These are phyloP conservation scores for Leptura quadrifasciata DNA, from an alignment of 2,888 invertebrate genomes.

Conservation along the genomic window DNA sequence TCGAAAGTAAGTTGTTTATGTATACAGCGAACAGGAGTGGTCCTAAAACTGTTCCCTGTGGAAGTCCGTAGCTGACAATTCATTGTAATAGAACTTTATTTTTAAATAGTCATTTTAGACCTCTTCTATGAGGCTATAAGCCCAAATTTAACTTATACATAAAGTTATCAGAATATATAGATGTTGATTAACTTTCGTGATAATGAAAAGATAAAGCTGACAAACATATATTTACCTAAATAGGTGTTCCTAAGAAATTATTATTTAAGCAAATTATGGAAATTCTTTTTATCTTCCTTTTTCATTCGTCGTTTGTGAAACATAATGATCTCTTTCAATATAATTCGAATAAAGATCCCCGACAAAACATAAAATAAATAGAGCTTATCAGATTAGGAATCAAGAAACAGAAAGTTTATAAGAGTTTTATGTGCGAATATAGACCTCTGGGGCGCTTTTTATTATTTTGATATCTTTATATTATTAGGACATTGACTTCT, in stretches of 20 bases:
- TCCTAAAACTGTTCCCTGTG: too few relatives aligned
- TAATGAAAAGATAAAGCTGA: too few relatives aligned
- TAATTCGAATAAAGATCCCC: conserved; percentile 6
- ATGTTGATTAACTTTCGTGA: too few relatives aligned
- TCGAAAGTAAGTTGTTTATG: too few relatives aligned
- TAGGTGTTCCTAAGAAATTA: not conserved
- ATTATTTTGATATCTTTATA: not conserved
- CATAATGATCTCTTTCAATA: not conserved
- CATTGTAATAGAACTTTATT: too few relatives aligned
- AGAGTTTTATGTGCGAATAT: not conserved
- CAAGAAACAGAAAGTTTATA: not conserved
- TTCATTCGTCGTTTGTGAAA: not conserved
- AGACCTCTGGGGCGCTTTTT: not conserved
- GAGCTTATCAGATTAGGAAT: conserved; percentile 3
- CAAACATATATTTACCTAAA: too few relatives aligned
- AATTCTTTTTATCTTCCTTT: not conserved
- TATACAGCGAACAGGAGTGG: too few relatives aligned
- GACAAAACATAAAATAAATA: conserved; percentile 6
- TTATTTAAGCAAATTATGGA: not conserved
- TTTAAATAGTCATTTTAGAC: too few relatives aligned
- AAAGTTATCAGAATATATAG: too few relatives aligned
- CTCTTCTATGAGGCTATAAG: too few relatives aligned
- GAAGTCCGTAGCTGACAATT: too few relatives aligned
- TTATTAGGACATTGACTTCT: not conserved
- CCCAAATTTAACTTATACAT: too few relatives aligned